A percentile compares a stretch with the other conserved stretches of the same genome.
Conservation (phyloP, 2,797 vertebrate species). For the Fundulus diaphanus region DNA sequence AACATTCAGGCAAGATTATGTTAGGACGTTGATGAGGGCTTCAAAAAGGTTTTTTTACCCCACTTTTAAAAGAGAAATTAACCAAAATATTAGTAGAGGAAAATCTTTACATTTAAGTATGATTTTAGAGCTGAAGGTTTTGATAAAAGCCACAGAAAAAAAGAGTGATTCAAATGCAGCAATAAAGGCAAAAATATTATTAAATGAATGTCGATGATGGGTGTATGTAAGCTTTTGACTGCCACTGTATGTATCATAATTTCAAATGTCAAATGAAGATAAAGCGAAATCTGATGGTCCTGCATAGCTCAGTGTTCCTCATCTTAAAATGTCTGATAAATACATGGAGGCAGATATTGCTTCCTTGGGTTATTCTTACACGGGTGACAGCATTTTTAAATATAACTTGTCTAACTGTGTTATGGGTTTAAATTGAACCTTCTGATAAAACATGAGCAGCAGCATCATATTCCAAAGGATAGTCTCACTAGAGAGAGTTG, state of each 20-base stretch:
- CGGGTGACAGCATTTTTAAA: conserved; percentile 18
- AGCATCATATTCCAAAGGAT: conserved; percentile 10
- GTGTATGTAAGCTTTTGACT: neutral
- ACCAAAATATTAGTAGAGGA: neutral
- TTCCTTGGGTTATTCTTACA: conserved; percentile 14
- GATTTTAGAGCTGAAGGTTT: neutral
- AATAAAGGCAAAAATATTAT: neutral
- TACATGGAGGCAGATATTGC: conserved; percentile 9
- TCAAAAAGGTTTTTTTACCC: neutral
- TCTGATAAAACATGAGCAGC: conserved; percentile 11
- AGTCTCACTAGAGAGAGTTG: conserved; percentile 7
- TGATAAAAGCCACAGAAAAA: neutral
- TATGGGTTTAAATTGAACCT: conserved; percentile 24
- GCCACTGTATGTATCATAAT: neutral
- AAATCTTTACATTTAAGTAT: neutral
- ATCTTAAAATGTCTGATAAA: conserved; percentile 14
- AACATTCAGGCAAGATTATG: neutral
- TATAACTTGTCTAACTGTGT: conserved; percentile 24
- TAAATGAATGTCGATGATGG: neutral
- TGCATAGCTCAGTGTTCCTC: conserved; percentile 25
- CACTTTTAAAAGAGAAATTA: neutral
- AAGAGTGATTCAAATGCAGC: neutral
- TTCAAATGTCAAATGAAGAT: neutral
- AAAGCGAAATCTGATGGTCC: conserved; percentile 11
- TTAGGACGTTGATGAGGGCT: neutral